Percentiles rank a stretch among this genome's conserved stretches.
These are phyloP conservation scores for Gymnocypris eckloni DNA, from an alignment of 2,797 vertebrate species.

Conservation along the genomic window DNA sequence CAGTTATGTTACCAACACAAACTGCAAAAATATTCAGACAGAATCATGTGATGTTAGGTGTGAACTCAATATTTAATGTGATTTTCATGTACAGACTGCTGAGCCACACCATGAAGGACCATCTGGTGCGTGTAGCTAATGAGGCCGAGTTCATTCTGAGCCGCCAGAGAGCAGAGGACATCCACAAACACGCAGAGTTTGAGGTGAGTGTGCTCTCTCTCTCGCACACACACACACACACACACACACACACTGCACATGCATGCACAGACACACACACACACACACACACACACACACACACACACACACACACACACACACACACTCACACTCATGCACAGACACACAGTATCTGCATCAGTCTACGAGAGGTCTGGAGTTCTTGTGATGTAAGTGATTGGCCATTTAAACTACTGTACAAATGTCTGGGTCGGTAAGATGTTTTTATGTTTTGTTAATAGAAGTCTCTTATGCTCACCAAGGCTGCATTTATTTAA, in stretches of 20 bases:
- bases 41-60: neutral
- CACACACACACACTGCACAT: neutral
- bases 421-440: neutral
- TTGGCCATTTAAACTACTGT: neutral
- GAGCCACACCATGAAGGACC: conserved; percentile 99
- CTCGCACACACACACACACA: neutral
- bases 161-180: conserved; percentile 95
- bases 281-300: neutral
- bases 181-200: conserved; percentile 97
- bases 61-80: conserved; percentile 28
- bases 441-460: neutral
- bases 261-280: neutral
- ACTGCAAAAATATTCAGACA: neutral
- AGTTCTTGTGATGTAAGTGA: neutral
- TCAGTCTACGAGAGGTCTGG: neutral
- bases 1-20: neutral
- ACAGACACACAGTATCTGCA: neutral
- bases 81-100: conserved; percentile 82
- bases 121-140: conserved; percentile 96
- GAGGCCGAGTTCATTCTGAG: conserved; percentile 98
- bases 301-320: neutral
- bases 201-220: conserved; percentile 82
- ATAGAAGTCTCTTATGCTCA: neutral
- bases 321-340: neutral
- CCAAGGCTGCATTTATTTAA: neutral